Base-by-base conservation (phyloP, 2,888 invertebrate species). In the Abrostola triplasia region DNA sequence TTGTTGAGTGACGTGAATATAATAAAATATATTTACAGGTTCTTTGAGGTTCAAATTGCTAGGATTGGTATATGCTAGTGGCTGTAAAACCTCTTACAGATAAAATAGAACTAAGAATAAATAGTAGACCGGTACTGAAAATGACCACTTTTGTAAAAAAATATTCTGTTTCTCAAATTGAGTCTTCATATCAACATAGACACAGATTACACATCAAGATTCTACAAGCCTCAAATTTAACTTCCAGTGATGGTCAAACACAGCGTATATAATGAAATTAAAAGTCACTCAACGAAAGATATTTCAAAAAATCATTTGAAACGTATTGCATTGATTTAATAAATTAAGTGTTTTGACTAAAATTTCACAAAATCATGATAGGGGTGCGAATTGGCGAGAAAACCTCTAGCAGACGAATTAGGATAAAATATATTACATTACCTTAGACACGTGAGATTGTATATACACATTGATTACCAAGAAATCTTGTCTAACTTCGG, bases 361-460 rank as follows among this genome's bases (percentile, higher is more conserved):
- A 13, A 5, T 67, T 52, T 41, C 62, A 59, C 42, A 42, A 37
- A 70, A 67, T 0, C 42, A 51, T 36, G 54, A 37, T 42, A 36
- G 58, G 65, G 42, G 0, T 36, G 35, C 7, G 49, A 55, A 54
- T 49, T 66, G 54, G 67, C 35, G 50, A 73, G 83, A 83, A 83
- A 83, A 83, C 83, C 83, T 83, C 83, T 64, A 77, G 50, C 83
- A 83, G 83, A 83, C 68, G 47, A 65, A 70, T 70, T 77, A 79
- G 73, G 76, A 78, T 79, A 80, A 81, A 81, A 74, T 70, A 64
- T 77, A 67, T 76, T 77, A 79, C 76, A 59, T 62, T 47, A 54
- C 65, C 63, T 57, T 68, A 65, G 79, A 72, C 68, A 24, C 67
- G 67, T 57, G 53, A 78, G 77, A 51, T 67, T 76, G 64, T 54